These are phyloP conservation scores for Hetaerina americana DNA, from an alignment of 1,140 invertebrate species.

Conservation along the genomic window DNA sequence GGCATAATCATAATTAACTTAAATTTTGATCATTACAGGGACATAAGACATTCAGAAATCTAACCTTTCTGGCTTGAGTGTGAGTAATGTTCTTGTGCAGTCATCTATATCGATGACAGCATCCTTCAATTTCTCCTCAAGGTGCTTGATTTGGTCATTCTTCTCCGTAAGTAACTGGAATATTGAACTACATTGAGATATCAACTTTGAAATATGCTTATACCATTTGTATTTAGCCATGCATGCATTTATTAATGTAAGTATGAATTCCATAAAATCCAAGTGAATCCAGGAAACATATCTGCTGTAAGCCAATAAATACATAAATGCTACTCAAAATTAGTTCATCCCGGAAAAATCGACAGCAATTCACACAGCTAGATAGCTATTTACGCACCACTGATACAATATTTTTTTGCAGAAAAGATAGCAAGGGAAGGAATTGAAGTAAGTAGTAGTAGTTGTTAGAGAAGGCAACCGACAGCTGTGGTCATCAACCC, in stretches of 20 bases:
- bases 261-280: neutral
- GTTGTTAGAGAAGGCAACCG: no score
- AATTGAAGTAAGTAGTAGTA: no score
- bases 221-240: neutral
- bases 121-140: neutral
- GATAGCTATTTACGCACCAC: no score
- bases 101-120: neutral
- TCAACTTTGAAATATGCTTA: no score
- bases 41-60: neutral
- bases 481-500: no score
- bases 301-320: neutral
- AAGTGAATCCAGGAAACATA: neutral
- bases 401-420: no score
- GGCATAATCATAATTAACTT: neutral
- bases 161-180: neutral
- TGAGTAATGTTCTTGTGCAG: neutral
- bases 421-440: no score
- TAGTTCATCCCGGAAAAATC: neutral
- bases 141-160: neutral
- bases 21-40: neutral
- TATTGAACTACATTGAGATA: no score
- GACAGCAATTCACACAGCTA: neutral
- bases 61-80: neutral
- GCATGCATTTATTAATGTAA: neutral
- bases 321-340: neutral